These are phyloP conservation scores for Folsomia manolachei DNA, from an alignment of 2,888 invertebrate genomes.

Conservation along the genomic window DNA sequence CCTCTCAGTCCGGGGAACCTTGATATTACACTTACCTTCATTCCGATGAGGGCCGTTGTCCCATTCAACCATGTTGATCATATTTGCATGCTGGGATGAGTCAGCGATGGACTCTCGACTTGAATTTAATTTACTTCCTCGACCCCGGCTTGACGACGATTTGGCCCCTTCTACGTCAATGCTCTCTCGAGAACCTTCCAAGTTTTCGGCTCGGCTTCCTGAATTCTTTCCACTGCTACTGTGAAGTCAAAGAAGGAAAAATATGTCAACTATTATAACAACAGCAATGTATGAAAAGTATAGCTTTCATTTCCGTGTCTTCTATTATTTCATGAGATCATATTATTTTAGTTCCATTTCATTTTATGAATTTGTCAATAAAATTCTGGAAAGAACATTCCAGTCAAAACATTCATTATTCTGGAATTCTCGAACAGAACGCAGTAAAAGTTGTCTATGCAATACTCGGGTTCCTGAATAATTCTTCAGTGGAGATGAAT, in stretches of 20 bases:
- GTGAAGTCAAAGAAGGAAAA: neutral
- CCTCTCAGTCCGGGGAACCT: too few species aligned
- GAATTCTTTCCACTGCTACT: conserved; percentile 30
- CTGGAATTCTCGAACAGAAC: too few species aligned
- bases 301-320: too few species aligned
- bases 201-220: conserved; percentile 36
- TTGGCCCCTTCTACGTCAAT: conserved; percentile 61
- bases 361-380: neutral
- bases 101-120: conserved; percentile 55
- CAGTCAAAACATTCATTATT: too few species aligned
- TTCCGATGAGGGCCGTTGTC: conserved; percentile 81
- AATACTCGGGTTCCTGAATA: too few species aligned
- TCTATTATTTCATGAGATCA: too few species aligned
- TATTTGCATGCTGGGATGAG: conserved; percentile 56
- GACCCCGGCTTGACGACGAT: conserved; percentile 76
- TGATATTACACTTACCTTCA: conserved; percentile 99
- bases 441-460: too few species aligned
- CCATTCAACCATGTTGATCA: conserved; percentile 59
- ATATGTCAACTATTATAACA: neutral
- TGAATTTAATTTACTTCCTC: conserved; percentile 58
- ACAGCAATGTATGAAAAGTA: too few species aligned
- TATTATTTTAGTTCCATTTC: neutral
- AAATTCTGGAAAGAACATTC: too few species aligned
- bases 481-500: too few species aligned
- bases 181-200: conserved; percentile 43